Evolutionary conservation across 2,113 vertebrate species (phyloP).

Genomic region (Copsychus sechellarum): DNA sequence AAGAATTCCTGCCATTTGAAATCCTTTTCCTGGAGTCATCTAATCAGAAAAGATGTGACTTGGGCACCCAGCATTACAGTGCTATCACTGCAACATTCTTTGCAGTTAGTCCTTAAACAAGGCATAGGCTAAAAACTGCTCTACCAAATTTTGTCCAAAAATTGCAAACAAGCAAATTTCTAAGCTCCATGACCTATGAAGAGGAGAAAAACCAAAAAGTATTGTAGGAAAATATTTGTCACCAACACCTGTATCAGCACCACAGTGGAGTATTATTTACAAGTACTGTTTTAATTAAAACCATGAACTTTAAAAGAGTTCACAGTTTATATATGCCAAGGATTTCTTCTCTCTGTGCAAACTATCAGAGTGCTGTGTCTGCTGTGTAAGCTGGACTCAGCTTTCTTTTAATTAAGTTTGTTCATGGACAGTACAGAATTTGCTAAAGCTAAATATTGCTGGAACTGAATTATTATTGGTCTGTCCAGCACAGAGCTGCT

Average conservation of each 20-base stretch:
- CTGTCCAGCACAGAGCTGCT: background rate
- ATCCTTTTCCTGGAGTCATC: background rate
- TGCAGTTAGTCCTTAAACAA: background rate
- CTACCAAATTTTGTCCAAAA: background rate
- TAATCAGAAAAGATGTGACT: background rate
- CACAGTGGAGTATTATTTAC: background rate
- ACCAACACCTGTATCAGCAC: background rate
- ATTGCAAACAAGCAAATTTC: background rate
- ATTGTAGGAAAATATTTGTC: background rate
- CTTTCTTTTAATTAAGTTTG: conserved; percentile 60
- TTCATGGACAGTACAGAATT: conserved; percentile 20
- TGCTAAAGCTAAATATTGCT: conserved; percentile 47
- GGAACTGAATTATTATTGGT: background rate
- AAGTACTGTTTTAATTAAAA: conserved; percentile 44
- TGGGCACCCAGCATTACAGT: background rate
- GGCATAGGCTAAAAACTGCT: background rate
- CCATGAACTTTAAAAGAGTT: conserved; percentile 37
- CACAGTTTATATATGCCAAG: background rate
- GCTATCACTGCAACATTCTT: background rate
- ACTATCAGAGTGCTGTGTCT: background rate
- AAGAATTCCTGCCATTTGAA: background rate
- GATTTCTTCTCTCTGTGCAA: conserved; percentile 36
- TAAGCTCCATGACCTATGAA: background rate
- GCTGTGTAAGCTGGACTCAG: conserved; percentile 22
- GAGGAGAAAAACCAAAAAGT: background rate